These are phyloP conservation scores for Zootermopsis nevadensis DNA, from an alignment of 2,888 invertebrate species.

Conservation along the genomic window DNA sequence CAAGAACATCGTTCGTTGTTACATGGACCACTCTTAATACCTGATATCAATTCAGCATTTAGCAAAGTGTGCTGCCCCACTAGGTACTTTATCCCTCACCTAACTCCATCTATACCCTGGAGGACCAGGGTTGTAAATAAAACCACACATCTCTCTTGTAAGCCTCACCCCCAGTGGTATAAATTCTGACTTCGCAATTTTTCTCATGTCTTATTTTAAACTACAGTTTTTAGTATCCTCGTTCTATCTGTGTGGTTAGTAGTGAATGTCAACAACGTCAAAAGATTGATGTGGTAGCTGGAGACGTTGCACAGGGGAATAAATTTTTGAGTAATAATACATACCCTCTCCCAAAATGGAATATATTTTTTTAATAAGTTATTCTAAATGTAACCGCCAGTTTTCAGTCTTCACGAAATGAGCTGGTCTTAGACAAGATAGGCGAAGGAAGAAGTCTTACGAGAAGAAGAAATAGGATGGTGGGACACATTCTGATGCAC, in stretches of 20 bases:
- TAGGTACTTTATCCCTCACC: not conserved
- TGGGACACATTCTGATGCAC: too few species aligned
- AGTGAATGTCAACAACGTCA: not conserved
- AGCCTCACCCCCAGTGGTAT: not conserved
- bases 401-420: too few species aligned
- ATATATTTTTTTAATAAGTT: too few species aligned
- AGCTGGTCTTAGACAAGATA: too few species aligned
- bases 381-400: too few species aligned
- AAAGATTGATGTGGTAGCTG: not conserved
- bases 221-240: not conserved
- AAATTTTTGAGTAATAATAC: not conserved
- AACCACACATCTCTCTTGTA: not conserved
- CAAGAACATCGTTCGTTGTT: not conserved
- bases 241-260: not conserved
- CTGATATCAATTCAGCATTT: slow-evolving; percentile 12
- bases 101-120: not conserved
- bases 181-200: not conserved
- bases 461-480: too few species aligned
- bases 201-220: slow-evolving; percentile 10
- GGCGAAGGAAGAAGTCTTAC: too few species aligned
- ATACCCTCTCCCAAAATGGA: too few species aligned
- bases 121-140: slow-evolving; percentile 13
- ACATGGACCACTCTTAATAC: not conserved
- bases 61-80: not conserved
- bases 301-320: not conserved